Evolutionary conservation across 23 tunicate genomes (phyloP), one percentile per base, ranked within the genome.

Genomic region (Styela clava): DNA sequence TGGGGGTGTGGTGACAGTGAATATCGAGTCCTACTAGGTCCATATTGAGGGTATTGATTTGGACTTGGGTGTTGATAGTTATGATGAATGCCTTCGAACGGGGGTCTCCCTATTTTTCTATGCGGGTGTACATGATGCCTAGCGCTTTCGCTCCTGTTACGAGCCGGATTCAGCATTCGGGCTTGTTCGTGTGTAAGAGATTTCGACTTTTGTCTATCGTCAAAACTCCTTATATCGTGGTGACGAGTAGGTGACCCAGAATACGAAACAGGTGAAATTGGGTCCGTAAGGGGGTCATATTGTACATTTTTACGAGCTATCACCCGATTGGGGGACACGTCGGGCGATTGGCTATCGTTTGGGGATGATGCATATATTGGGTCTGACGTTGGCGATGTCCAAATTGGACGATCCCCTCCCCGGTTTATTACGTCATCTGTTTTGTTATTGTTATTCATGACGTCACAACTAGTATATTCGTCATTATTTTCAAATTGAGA

Each of bases 311-410:
- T 52, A 31, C 81, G 28, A 1, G 63, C 81, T 52, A 35, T 76
- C 0, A 76, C 81, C 31, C 81, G 52, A 44, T 76, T 76, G 64
- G 81, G 81, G 12, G 81, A 76, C 21, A 29, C 31, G 2, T 76
- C 81, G 2, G 65, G 65, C 0, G 81, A 52, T 21, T 71, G 34
- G 34, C 34, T 28, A 5, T 76, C 81, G 35, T 76, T 76, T 16
- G 81, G 81, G 16, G 81, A 76, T 9, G 81, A 76, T 24, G 64
- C 81, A 2, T 44, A 29, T 56, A 52, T 28, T 25, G 81, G 81
- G 0, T 76, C 31, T 32, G 51, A 31, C 24, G 22, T 31, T 16
- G 78, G 78, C 18, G 51, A 33, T 25, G 23, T 23, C 64, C 64
- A 44, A 12, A 25, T 26, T 56, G 64, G 52, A 12, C 23, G 22